phyloP scores from a whole-genome alignment of 2,113 vertebrate genomes.

The Mobula birostris region DNA sequence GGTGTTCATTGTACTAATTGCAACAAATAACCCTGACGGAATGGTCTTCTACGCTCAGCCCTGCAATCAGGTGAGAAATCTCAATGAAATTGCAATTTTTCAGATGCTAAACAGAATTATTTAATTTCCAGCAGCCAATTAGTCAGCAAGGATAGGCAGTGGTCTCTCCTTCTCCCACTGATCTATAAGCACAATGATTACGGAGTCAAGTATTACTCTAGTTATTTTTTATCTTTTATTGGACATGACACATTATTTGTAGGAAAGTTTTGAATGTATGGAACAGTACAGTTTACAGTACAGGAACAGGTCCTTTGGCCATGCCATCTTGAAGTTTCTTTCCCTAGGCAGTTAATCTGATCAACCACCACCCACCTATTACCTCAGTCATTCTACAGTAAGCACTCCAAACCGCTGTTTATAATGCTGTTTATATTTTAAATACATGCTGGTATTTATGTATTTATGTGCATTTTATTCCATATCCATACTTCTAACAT shows the following conservation, averaged over 20 bases:
- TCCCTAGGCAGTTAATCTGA: too few relatives aligned
- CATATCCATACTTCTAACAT: too few relatives aligned
- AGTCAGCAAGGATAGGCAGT: neutral
- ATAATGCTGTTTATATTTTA: too few relatives aligned
- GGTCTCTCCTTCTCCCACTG: neutral
- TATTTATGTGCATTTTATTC: too few relatives aligned
- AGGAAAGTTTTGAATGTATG: neutral
- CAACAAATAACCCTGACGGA: neutral
- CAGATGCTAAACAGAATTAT: neutral
- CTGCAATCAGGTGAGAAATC: neutral
- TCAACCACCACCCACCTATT: too few relatives aligned
- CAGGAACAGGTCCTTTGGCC: too few relatives aligned
- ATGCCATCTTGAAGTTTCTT: too few relatives aligned
- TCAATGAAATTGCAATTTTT: neutral
- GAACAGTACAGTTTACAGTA: too few relatives aligned
- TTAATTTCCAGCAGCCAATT: neutral
- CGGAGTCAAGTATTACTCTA: neutral
- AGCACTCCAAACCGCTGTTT: too few relatives aligned
- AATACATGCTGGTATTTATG: too few relatives aligned
- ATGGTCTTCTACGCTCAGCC: neutral
- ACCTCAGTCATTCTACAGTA: too few relatives aligned
- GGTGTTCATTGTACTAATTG: constrained; percentile 21
- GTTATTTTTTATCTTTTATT: neutral
- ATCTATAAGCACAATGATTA: neutral
- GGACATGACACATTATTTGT: neutral